Conservation (phyloP, 1,140 invertebrate species). For the Dreissena rostriformis region DNA sequence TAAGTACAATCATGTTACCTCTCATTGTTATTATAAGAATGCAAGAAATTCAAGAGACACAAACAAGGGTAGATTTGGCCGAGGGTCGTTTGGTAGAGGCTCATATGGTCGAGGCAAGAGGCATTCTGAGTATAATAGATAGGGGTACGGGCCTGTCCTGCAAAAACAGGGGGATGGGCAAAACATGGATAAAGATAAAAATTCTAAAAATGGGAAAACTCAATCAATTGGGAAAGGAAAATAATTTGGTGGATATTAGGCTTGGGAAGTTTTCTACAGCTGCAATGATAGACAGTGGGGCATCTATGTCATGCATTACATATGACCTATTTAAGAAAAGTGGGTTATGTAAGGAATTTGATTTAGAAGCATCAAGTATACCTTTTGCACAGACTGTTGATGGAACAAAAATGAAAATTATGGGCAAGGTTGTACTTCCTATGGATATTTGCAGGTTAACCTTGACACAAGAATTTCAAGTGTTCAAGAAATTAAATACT, state of each 20-base stretch:
- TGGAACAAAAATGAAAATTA: slow-evolving; percentile 16
- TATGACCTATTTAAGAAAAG: slow-evolving; percentile 11
- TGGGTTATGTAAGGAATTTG: not conserved
- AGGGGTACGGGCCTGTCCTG: slow-evolving; percentile 13
- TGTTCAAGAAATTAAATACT: too few species aligned
- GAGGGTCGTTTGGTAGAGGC: too few species aligned
- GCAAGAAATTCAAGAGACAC: slow-evolving; percentile 2
- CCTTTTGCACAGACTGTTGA: slow-evolving; percentile 10
- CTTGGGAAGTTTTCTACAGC: slow-evolving; percentile 13
- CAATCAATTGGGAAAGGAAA: slow-evolving; percentile 13
- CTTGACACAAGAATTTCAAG: slow-evolving; percentile 12
- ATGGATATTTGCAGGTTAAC: not conserved
- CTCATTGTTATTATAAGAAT: slow-evolving; percentile 24
- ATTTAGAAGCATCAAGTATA: not conserved
- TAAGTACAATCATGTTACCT: slow-evolving; percentile 14
- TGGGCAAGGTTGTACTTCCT: slow-evolving; percentile 17
- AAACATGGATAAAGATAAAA: not conserved
- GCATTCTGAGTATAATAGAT: slow-evolving; percentile 17
- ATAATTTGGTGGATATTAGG: slow-evolving; percentile 25
- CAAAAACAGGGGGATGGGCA: slow-evolving; percentile 25
- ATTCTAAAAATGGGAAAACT: not conserved
- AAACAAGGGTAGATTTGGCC: not conserved
- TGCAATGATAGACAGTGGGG: slow-evolving; percentile 31
- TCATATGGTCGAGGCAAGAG: not conserved
- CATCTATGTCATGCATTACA: slow-evolving; percentile 28